These are phyloP conservation scores for Tipula vernalis DNA, from an alignment of 2,888 invertebrate genomes.

Conservation along the genomic window DNA sequence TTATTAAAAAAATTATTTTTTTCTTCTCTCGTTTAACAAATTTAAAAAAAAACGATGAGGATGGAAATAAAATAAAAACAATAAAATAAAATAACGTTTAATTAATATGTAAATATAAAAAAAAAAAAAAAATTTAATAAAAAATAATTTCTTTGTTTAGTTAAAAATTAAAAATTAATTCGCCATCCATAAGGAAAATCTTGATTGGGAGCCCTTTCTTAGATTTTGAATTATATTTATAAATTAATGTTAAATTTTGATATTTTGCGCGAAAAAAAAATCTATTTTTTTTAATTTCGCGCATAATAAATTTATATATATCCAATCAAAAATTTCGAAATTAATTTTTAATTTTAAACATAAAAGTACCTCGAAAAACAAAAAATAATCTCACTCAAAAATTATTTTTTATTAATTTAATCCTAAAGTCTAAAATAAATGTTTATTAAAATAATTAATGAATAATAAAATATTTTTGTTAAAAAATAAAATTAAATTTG, in stretches of 20 bases:
- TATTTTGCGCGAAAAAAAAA: neutral
- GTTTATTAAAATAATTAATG: neutral
- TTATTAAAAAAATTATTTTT: neutral
- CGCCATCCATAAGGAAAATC: neutral
- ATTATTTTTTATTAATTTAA: neutral
- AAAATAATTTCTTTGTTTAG: neutral
- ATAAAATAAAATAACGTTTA: neutral
- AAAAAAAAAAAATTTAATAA: neutral
- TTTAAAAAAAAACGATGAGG: neutral
- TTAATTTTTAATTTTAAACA: neutral
- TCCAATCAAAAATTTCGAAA: conserved; percentile 5
- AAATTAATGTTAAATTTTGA: neutral
- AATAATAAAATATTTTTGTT: neutral
- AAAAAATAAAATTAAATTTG: neutral
- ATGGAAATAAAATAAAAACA: neutral
- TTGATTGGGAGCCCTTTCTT: conserved; percentile 7
- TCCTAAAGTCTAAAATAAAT: neutral
- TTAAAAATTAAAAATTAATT: neutral
- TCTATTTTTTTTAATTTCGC: neutral
- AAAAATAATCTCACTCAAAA: neutral
- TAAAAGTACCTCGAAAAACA: neutral
- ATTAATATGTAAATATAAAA: neutral
- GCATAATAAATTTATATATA: neutral
- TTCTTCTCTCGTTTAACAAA: neutral
- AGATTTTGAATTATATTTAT: neutral